Percentiles rank a stretch among this genome's conserved stretches.
phyloP scores from a whole-genome alignment of 1,140 invertebrate species.

The Coelopa frigida region DNA sequence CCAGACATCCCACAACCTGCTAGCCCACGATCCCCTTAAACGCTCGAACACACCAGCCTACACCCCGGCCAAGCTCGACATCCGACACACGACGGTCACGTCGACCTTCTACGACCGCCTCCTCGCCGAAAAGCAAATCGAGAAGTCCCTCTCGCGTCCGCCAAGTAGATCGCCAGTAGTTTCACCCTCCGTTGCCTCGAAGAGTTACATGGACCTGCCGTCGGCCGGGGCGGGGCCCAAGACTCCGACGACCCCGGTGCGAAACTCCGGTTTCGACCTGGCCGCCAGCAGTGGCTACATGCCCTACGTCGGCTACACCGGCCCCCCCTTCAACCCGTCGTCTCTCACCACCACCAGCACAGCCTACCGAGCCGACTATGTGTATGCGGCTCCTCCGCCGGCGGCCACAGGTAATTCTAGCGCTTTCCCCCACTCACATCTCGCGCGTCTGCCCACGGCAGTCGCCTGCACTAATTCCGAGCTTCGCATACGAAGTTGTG shows the following conservation, averaged over 20 bases:
- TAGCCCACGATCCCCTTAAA: conserved; percentile 8
- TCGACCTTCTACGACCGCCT: conserved; percentile 44
- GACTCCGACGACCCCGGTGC: not conserved
- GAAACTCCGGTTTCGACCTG: not conserved
- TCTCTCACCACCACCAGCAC: conserved; percentile 9
- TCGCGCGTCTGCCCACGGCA: not conserved
- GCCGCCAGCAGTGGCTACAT: not conserved
- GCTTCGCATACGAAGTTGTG: conserved; percentile 20
- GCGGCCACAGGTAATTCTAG: conserved; percentile 9
- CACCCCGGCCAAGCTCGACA: conserved; percentile 37
- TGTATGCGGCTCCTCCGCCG: not conserved
- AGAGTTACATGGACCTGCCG: conserved; percentile 27
- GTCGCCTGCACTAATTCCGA: conserved; percentile 16
- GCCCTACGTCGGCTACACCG: not conserved
- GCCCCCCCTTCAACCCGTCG: not conserved
- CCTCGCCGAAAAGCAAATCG: conserved; percentile 38
- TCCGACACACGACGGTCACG: conserved; percentile 42
- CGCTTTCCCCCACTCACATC: not conserved
- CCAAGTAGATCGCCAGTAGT: conserved; percentile 31
- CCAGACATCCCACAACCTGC: conserved; percentile 16
- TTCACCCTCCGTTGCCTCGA: conserved; percentile 28
- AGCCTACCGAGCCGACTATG: not conserved
- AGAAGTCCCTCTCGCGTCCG: conserved; percentile 28
- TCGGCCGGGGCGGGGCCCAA: conserved; percentile 1
- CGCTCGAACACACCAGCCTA: conserved; percentile 26